A percentile compares a stretch with the other conserved stretches of the same genome.
These are phyloP conservation scores for Semnornis frantzii DNA, from an alignment of 2,113 vertebrate genomes.

Conservation along the genomic window DNA sequence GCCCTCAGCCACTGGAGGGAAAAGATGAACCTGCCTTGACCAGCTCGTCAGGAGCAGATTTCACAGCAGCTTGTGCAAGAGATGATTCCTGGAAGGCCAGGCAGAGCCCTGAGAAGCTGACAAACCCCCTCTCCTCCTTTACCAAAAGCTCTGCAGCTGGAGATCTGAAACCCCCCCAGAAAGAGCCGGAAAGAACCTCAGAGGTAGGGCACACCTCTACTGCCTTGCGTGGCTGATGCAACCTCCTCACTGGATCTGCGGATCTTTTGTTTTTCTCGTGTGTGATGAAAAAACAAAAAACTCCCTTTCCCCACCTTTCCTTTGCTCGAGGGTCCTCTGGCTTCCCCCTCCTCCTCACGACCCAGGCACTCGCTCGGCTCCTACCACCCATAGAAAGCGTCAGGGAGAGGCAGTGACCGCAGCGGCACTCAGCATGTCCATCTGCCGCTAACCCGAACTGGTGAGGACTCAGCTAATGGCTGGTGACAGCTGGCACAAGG, in stretches of 20 bases:
- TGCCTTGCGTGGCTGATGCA: background rate
- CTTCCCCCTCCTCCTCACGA: background rate
- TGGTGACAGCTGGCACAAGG: background rate
- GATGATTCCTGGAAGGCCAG: background rate
- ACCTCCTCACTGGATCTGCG: slow-evolving; percentile 37
- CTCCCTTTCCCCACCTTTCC: background rate
- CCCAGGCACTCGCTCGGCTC: background rate
- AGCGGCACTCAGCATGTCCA: accelerated
- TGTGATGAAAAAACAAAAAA: background rate
- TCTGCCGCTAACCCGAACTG: accelerated
- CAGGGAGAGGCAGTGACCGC: background rate
- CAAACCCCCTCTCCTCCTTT: background rate
- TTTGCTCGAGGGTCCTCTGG: background rate
- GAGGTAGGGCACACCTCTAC: background rate
- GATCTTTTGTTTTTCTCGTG: background rate
- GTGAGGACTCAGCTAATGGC: background rate
- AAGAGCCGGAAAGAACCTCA: slow-evolving; percentile 16
- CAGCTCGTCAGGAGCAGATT: background rate
- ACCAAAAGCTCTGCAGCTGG: background rate
- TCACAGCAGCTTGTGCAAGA: background rate
- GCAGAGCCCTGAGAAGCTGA: background rate
- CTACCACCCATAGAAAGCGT: background rate
- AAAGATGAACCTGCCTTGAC: background rate
- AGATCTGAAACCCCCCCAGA: background rate
- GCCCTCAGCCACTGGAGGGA: background rate